Conservation (phyloP, 2,797 vertebrate genomes). For the Nothura maculosa region DNA sequence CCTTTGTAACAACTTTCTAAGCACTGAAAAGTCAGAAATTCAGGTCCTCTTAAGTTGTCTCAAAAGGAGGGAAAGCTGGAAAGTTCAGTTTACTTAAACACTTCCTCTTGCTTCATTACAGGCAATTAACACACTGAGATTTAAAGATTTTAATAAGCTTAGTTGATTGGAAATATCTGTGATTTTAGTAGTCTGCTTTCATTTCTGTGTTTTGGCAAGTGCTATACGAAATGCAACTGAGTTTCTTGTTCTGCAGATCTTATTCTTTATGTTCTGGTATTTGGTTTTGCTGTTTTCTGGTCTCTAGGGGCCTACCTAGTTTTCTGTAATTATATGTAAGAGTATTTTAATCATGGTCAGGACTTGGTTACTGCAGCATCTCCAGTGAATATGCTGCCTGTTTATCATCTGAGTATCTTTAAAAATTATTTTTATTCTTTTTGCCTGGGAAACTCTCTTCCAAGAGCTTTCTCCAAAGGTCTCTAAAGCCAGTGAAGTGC, state of each 20-base stretch:
- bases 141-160: neutral
- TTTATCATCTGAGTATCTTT: neutral
- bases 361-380: neutral
- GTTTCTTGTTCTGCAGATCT: neutral
- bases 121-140: neutral
- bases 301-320: neutral
- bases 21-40: slow-evolving; percentile 2
- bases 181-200: neutral
- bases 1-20: neutral
- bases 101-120: neutral
- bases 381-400: neutral
- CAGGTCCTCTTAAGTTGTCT: slow-evolving; percentile 5
- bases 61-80: neutral
- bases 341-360: neutral
- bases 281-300: neutral
- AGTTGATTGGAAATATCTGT: neutral
- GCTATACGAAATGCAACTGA: neutral
- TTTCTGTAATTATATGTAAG: neutral
- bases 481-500: slow-evolving; percentile 4
- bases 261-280: neutral
- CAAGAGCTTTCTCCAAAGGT: slow-evolving; percentile 26
- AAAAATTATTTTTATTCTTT: neutral
- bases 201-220: neutral
- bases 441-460: neutral
- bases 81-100: neutral